Conservation (phyloP, 2,888 invertebrate species). For the Plusia festucae region DNA sequence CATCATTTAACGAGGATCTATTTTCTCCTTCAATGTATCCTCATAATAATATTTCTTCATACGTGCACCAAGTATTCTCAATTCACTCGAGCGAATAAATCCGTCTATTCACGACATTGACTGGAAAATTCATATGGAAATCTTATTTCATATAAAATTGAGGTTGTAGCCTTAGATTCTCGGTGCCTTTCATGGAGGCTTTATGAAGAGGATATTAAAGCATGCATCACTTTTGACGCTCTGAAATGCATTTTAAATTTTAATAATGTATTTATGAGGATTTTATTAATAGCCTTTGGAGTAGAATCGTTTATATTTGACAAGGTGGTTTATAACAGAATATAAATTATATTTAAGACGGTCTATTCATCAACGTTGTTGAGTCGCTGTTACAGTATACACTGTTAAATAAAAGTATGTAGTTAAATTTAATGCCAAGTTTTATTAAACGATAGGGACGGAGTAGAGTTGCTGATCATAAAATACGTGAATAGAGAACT, state of each 20-base stretch:
- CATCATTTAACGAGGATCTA: neutral
- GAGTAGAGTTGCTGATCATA: too few relatives aligned
- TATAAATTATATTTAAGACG: too few relatives aligned
- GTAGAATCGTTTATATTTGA: too few relatives aligned
- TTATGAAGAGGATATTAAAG: constrained; percentile 20
- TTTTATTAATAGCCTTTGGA: neutral
- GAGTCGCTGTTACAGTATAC: too few relatives aligned
- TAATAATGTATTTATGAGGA: constrained; percentile 5
- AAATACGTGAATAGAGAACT: too few relatives aligned
- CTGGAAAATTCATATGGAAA: constrained; percentile 63
- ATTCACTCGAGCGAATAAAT: constrained; percentile 37
- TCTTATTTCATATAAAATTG: constrained; percentile 54
- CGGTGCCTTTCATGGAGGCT: constrained; percentile 11
- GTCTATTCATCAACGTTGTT: too few relatives aligned
- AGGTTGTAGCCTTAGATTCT: constrained; percentile 18
- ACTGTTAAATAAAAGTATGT: too few relatives aligned
- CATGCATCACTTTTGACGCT: neutral
- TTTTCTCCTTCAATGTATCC: too few relatives aligned
- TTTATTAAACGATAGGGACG: too few relatives aligned
- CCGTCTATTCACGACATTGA: constrained; percentile 55
- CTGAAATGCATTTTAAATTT: neutral
- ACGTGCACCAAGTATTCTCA: constrained; percentile 22
- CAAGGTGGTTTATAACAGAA: too few relatives aligned
- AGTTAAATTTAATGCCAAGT: too few relatives aligned
- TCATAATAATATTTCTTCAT: neutral